Evolutionary conservation across 2,888 invertebrate species (phyloP), one percentile per base, ranked within the genome.

Genomic region (Syritta pipiens): DNA sequence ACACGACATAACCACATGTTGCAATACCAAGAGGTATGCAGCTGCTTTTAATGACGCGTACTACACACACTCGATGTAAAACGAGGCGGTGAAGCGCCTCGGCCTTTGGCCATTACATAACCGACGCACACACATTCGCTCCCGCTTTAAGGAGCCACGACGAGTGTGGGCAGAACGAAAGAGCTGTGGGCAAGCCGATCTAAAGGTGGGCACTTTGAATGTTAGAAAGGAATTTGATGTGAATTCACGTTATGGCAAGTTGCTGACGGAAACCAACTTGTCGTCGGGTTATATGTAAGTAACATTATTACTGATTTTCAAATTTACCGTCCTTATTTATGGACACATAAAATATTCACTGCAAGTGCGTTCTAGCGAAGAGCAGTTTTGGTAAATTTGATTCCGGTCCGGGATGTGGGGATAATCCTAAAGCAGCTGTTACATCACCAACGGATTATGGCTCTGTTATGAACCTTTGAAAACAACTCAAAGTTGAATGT

Each of bases 201-300:
- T 5, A 3, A 9, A 40, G 24, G 14, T 49, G 19, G 49, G 17
- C 24, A 14, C 42, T 22, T 51, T 57, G n/a, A 17, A 19, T 20
- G 32, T 53, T 44, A 10, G 24, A 4, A 2, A 42, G 28, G 32
- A 51, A 24, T 28, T 51, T 30, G 42, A 51, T 63, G 30, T 57
- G 28, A 51, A 49, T 53, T 49, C 48, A 24, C 26, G 30, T 59
- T 49, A 46, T 30, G 53, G 28, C 53, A 3, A 46, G 35, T 53
- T 35, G 28, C 42, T 62, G 68, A 76, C 68, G 75, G 75, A 76
- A 75, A 48, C 46, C 57, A 24, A 63, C 12, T 65, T 67, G 60
- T 53, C 67, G 46, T 44, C 68, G 12, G 10, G 55, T 20, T 62
- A 37, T n/a, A n/a, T n/a, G n/a, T 62, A 49, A 48, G 26, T 37